A percentile compares a stretch with the other conserved stretches of the same genome.
phyloP scores from a whole-genome alignment of 2,113 vertebrate species.

The Silurus asotus region DNA sequence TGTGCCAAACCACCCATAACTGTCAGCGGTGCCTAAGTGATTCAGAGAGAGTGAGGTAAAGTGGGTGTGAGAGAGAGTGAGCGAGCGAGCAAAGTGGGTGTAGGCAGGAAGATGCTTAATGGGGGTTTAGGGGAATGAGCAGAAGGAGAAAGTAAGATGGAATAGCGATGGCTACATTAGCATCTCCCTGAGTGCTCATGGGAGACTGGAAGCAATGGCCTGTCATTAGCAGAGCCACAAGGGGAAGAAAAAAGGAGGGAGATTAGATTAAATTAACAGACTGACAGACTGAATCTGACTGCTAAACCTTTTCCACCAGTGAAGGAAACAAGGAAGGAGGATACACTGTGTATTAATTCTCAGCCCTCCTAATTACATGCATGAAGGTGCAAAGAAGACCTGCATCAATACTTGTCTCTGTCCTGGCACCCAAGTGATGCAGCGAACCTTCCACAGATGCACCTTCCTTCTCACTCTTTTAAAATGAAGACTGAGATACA shows the following conservation, averaged over 20 bases:
- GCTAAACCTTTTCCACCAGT: slow-evolving; percentile 44
- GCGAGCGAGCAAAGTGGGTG: neutral
- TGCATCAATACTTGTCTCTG: neutral
- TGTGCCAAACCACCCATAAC: slow-evolving; percentile 15
- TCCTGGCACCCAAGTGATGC: neutral
- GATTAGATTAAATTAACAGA: slow-evolving; percentile 56
- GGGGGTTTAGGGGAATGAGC: slow-evolving; percentile 37
- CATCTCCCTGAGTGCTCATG: slow-evolving; percentile 47
- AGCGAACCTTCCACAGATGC: neutral
- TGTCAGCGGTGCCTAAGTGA: slow-evolving; percentile 41
- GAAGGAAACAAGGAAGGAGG: slow-evolving; percentile 8
- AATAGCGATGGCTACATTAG: slow-evolving; percentile 49
- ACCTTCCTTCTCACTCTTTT: neutral
- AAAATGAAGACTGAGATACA: neutral
- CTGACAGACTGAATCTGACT: slow-evolving; percentile 33
- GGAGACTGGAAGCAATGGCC: slow-evolving; percentile 43
- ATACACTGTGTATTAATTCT: slow-evolving; percentile 6
- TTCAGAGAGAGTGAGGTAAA: neutral
- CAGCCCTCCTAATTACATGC: neutral
- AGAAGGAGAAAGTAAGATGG: slow-evolving; percentile 36
- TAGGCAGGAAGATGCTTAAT: slow-evolving; percentile 34
- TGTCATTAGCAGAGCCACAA: slow-evolving; percentile 52
- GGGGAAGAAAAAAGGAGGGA: slow-evolving; percentile 31
- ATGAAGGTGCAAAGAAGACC: neutral
- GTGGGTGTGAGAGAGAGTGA: neutral